Evolutionary conservation across 2,797 vertebrate species (phyloP).

Genomic region (Sternotherus odoratus): DNA sequence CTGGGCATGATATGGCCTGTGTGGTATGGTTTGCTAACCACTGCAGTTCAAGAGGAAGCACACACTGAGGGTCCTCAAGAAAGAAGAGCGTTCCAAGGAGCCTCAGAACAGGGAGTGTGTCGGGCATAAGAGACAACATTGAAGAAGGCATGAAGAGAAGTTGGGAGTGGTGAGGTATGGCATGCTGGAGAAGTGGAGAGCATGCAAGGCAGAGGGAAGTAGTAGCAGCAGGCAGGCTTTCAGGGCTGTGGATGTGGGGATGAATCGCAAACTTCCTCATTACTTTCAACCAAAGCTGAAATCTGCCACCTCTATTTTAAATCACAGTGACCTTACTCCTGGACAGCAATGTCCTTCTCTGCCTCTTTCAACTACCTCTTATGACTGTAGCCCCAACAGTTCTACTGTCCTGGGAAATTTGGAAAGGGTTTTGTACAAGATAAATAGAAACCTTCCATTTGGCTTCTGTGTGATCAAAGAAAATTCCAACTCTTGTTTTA

Average conservation of each 20-base stretch:
- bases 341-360: rapidly evolving
- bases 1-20: neutral
- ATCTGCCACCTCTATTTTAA: neutral
- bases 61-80: rapidly evolving
- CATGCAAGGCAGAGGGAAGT: neutral
- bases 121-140: neutral
- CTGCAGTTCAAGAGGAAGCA: neutral
- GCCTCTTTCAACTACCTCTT: neutral
- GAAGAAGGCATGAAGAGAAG: neutral
- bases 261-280: neutral
- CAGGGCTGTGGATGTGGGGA: neutral
- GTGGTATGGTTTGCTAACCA: neutral
- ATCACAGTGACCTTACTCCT: neutral
- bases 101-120: rapidly evolving
- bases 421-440: neutral
- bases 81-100: neutral
- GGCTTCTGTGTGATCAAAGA: neutral
- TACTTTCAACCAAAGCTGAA: neutral
- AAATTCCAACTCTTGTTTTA: neutral
- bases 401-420: rapidly evolving
- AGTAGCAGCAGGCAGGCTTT: constrained; percentile 17
- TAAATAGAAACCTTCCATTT: neutral
- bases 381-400: neutral
- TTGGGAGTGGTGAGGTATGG: rapidly evolving
- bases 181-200: neutral